Conservation (phyloP, 2,888 invertebrate species). For the Cephus rjabovi region DNA sequence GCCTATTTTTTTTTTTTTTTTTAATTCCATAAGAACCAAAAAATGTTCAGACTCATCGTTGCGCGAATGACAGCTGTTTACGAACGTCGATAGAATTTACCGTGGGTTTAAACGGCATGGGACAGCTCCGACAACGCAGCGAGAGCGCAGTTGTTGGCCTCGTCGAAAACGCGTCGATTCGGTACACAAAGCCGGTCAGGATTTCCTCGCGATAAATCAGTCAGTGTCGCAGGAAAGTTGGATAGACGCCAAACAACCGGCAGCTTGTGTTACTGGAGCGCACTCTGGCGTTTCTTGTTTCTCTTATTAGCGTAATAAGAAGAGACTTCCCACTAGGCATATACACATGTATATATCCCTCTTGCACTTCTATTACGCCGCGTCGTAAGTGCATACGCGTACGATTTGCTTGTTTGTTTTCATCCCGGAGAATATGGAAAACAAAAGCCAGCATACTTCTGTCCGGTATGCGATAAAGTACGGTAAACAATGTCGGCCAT, state of each 20-base stretch:
- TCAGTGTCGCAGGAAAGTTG: constrained; percentile 20
- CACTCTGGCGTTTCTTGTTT: background rate
- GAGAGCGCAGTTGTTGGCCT: background rate
- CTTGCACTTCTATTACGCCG: background rate
- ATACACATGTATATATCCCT: background rate
- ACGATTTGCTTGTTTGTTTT: background rate
- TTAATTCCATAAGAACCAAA: background rate
- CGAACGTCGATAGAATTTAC: background rate
- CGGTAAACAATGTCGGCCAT: background rate
- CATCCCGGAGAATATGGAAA: background rate
- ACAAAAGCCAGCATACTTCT: background rate
- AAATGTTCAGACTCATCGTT: background rate
- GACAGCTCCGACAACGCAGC: background rate
- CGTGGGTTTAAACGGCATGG: background rate
- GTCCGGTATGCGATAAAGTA: background rate
- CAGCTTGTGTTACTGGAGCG: background rate
- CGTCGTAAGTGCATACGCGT: background rate
- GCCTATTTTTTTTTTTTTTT: no score
- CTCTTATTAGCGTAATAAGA: background rate
- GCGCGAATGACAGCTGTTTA: background rate
- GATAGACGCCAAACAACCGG: constrained; percentile 19
- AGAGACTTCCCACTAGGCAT: background rate
- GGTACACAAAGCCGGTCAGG: constrained; percentile 17
- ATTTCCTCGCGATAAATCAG: constrained; percentile 21
- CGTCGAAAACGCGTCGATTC: background rate